Percentiles rank a stretch among this genome's conserved stretches.
phyloP scores from a whole-genome alignment of 2,113 vertebrate species.

The Mesitornis unicolor region DNA sequence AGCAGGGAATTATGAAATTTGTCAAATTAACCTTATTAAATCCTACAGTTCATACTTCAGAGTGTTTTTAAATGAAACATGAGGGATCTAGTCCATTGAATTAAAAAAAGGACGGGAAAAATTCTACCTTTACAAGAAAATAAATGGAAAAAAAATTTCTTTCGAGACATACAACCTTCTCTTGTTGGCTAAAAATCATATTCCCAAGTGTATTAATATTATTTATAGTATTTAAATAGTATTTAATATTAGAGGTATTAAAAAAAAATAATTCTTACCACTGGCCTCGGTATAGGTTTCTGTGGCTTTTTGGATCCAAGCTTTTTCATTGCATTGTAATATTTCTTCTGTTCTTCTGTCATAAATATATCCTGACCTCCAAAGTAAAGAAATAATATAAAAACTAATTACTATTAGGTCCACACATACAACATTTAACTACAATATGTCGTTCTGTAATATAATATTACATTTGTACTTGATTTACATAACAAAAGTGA shows the following conservation, averaged over 20 bases:
- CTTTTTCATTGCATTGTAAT: slow-evolving; percentile 87
- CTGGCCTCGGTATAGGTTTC: slow-evolving; percentile 82
- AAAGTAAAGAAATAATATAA: slow-evolving; percentile 75
- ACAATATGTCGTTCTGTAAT: not conserved
- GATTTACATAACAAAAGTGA: not conserved
- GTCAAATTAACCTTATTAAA: not conserved
- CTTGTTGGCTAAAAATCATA: not conserved
- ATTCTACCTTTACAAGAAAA: not conserved
- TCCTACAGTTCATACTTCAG: not conserved
- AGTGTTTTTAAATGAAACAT: not conserved
- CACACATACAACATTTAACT: not conserved
- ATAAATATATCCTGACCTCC: slow-evolving; percentile 87
- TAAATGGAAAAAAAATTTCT: not conserved
- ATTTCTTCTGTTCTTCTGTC: slow-evolving; percentile 87
- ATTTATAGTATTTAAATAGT: too few species aligned
- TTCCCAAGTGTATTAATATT: not conserved
- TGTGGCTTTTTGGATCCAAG: slow-evolving; percentile 85
- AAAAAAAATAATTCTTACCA: slow-evolving; percentile 64
- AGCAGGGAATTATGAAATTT: not conserved
- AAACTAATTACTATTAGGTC: slow-evolving; percentile 65
- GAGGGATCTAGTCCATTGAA: not conserved
- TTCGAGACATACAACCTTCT: not conserved
- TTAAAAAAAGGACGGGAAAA: not conserved
- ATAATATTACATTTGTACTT: not conserved
- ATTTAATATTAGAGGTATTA: not conserved